Base-by-base conservation (phyloP, 2,113 vertebrate species). In the Oceanites oceanicus region DNA sequence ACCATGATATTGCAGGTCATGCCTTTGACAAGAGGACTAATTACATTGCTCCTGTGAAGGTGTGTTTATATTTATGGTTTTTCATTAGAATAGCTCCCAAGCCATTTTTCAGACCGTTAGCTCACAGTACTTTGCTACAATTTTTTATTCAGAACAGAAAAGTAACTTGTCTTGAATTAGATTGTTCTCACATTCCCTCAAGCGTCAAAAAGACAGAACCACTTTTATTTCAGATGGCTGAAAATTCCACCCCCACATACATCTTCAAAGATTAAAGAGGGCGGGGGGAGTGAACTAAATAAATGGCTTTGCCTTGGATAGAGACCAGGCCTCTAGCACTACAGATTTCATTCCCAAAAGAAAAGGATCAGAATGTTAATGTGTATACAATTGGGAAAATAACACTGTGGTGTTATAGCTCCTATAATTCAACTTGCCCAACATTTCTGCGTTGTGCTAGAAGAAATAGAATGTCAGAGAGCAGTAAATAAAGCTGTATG, bases 381-480 rank as follows among this genome's bases (percentile, higher is more conserved):
- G 45, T 40, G 59, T 32, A 52, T 70, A 27, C n/a, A 91, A 44
- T 4, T 44, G 62, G 58, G 71, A 59, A 94, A 95, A 95, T 32
- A 90, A 53, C 15, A 26, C 26, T 34, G 8, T 25, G 22, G 3
- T 63, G 32, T 78, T 90, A 56, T 7, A 82, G 44, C 58, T 66
- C n/a, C 29, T 70, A 11, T 75, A 90, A 82, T 67, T 97, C 80
- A 87, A 59, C 45, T 82, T 70, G 22, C 14, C 66, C 38, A 52
- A 18, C 6, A 21, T 71, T 88, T 85, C 94, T 87, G 15, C 9
- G 2, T 58, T 40, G 23, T 50, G 49, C 77, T 38, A 53, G 66
- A 91, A 86, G 53, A 92, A 95, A 92, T 1, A 86, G 83, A 81
- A 91, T 63, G 59, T 61, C 86, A 95, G 62, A 82, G 61, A 90